These are phyloP conservation scores for Erpornis zantholeuca DNA, from an alignment of 2,113 vertebrate genomes.

Conservation along the genomic window DNA sequence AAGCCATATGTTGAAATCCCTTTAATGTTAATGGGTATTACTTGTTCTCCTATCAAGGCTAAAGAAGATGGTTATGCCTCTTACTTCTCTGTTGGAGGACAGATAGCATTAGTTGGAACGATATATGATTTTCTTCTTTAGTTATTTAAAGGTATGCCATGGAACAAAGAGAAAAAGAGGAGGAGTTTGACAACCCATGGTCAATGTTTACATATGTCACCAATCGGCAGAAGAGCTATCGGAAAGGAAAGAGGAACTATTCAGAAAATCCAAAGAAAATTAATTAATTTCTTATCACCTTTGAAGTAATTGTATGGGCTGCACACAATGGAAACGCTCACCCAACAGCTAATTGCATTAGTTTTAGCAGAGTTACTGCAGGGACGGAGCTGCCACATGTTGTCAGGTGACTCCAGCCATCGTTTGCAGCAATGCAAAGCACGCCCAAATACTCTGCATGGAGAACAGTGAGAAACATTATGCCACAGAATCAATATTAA, in stretches of 20 bases:
- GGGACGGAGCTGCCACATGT: background rate
- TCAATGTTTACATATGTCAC: background rate
- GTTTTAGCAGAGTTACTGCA: background rate
- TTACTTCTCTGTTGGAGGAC: background rate
- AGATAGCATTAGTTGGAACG: background rate
- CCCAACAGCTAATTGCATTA: background rate
- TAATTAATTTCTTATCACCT: conserved; percentile 5
- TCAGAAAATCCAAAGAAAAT: background rate
- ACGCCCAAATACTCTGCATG: background rate
- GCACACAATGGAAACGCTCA: background rate
- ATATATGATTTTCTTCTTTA: background rate
- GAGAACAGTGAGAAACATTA: background rate
- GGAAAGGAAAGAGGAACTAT: background rate
- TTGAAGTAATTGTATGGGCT: background rate
- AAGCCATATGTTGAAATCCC: conserved; percentile 17
- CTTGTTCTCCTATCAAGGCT: background rate
- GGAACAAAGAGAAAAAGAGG: background rate
- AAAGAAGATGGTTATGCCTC: background rate
- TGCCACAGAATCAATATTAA: background rate
- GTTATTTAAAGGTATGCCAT: background rate
- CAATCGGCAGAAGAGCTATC: background rate
- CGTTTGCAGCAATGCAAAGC: background rate
- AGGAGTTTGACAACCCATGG: background rate
- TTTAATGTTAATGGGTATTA: conserved; percentile 9
- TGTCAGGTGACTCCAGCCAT: background rate